A percentile compares a stretch with the other conserved stretches of the same genome.
Evolutionary conservation across 35 echinoderm and acorn worm genomes (phyloP).

Genomic region (Acanthaster planci): DNA sequence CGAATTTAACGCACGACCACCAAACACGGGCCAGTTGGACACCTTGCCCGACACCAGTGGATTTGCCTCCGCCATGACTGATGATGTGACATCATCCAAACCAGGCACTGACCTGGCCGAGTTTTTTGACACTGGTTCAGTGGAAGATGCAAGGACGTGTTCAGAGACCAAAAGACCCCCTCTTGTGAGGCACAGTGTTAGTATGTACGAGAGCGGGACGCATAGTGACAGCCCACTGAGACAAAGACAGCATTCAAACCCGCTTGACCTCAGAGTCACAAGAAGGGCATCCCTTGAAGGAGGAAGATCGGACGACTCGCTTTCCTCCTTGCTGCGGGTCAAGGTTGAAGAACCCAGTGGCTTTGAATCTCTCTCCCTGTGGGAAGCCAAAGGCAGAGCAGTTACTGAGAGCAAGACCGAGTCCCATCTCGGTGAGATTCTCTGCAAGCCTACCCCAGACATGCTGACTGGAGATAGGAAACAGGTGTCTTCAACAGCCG

Average conservation of each 20-base stretch:
- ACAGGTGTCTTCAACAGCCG: background rate
- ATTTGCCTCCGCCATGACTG: conserved; percentile 58
- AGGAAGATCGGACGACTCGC: background rate
- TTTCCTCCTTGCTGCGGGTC: background rate
- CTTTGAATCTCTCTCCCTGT: background rate
- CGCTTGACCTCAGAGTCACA: background rate
- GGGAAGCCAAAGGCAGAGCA: background rate
- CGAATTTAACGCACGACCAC: background rate
- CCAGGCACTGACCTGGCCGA: conserved; percentile 63
- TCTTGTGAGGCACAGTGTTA: conserved; percentile 18
- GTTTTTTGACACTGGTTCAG: conserved; percentile 52
- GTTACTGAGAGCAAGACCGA: background rate
- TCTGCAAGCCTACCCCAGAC: background rate
- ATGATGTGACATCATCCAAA: conserved; percentile 26
- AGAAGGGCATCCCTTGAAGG: background rate
- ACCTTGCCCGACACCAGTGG: conserved; percentile 71
- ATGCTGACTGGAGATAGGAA: background rate
- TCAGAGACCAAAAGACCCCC: conserved; percentile 9
- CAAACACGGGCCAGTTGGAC: background rate
- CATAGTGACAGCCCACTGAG: background rate
- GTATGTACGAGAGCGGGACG: conserved; percentile 20
- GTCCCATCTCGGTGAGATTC: background rate
- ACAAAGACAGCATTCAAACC: background rate
- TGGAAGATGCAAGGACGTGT: background rate
- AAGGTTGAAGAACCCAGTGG: background rate